phyloP scores from a whole-genome alignment of 2,797 vertebrate genomes.

The Falco columbarius region DNA sequence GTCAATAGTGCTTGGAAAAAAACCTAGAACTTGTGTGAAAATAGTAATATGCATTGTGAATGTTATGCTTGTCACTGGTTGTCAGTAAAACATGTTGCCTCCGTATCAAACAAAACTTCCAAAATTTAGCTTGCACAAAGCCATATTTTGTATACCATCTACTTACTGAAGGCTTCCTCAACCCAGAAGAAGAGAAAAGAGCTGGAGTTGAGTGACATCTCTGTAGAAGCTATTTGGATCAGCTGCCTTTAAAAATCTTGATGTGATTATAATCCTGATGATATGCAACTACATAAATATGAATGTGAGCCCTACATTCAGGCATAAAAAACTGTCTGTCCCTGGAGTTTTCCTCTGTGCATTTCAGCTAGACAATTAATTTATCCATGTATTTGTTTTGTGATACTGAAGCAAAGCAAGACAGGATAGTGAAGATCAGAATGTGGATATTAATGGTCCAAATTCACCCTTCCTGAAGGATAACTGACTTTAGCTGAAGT shows the following conservation, averaged over 20 bases:
- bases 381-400: neutral
- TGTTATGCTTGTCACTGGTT: neutral
- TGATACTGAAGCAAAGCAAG: neutral
- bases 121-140: neutral
- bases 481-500: neutral
- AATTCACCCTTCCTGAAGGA: neutral
- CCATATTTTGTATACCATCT: neutral
- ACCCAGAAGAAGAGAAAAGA: neutral
- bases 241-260: neutral
- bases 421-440: neutral
- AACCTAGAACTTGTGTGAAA: neutral
- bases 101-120: neutral
- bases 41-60: neutral
- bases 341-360: neutral
- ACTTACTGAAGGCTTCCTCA: neutral
- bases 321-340: neutral
- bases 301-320: neutral
- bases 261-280: slow-evolving; percentile 17
- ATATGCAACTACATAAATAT: neutral
- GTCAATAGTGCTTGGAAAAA: neutral
- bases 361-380: neutral
- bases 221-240: neutral
- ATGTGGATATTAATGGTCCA: neutral
- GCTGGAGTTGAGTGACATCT: neutral
- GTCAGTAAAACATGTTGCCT: neutral